These are phyloP conservation scores for Steromphala cineraria DNA, from an alignment of 2,888 invertebrate genomes.

Conservation along the genomic window DNA sequence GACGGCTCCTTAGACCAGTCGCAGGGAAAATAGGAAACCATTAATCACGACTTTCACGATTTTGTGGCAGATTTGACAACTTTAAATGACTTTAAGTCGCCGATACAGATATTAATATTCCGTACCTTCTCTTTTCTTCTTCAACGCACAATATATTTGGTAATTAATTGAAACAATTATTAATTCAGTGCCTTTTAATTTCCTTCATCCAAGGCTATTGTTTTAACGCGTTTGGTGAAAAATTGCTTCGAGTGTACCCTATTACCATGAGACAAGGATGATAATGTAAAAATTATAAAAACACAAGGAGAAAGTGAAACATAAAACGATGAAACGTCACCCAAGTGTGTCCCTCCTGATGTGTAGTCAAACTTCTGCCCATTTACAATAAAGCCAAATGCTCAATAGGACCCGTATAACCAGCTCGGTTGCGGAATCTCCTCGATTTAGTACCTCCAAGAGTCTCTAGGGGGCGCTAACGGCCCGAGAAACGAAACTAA, in stretches of 20 bases:
- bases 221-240: no score
- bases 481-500: background rate
- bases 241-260: no score
- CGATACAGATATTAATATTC: background rate
- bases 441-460: background rate
- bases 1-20: conserved; percentile 1
- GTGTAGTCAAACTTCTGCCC: no score
- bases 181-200: background rate
- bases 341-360: no score
- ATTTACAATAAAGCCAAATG: no score
- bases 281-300: no score
- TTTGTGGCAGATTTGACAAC: background rate
- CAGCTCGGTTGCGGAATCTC: background rate
- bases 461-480: background rate
- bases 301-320: no score
- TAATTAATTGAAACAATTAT: background rate
- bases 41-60: background rate
- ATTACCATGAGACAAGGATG: no score
- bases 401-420: no score
- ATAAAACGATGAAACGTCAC: no score
- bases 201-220: no score
- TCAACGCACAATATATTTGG: background rate
- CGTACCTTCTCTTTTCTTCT: background rate
- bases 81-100: background rate
- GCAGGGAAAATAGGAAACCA: background rate